Base-by-base conservation (phyloP, 2,113 vertebrate species). In the Strigops habroptila region DNA sequence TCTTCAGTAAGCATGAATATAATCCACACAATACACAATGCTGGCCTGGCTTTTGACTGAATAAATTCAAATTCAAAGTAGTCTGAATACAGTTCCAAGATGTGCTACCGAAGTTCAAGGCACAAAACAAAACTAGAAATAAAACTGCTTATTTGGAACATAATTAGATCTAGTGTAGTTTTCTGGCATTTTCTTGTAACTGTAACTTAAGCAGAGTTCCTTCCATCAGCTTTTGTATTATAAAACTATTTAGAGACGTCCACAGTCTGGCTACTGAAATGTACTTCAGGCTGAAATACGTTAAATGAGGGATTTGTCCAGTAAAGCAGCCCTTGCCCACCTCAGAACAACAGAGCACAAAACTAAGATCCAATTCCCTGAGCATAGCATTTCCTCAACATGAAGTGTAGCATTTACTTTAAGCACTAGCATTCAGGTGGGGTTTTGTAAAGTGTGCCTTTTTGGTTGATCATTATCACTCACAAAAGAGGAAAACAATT, bases 51-150 rank as follows among this genome's bases (percentile, higher is more conserved):
- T 97, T 98, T 97, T 97, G 91, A 97, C 93, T 96, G 95, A 98
- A 97, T 93, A 97, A 97, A 97, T 96, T 97, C 97, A 96, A 97
- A 97, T 86, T 94, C 88, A 83, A 93, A 97, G 82, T 90, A 96
- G 93, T 96, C 91, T 97, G 94, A 97, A 97, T 95, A 96, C 78
- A 97, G 97, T 94, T 97, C 37, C 93, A 98, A 97, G 95, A 97
- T 92, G 81, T 79, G 84, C 95, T 91, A 96, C 86, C 89, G 82
- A 97, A 96, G 93, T 97, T 97, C 92, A 97, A 94, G 82, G 95
- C 82, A 97, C 75, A 92, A 97, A 96, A 97, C 62, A 91, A 96
- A 96, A 86, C 41, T 51, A 90, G 28, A 96, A 93, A 86, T 88
- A 90, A 84, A 97, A 92, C 87, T n/a, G n/a, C 65, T 94, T 91